Evolutionary conservation across 2,113 vertebrate species (phyloP).

Genomic region (Menidia beryllina): DNA sequence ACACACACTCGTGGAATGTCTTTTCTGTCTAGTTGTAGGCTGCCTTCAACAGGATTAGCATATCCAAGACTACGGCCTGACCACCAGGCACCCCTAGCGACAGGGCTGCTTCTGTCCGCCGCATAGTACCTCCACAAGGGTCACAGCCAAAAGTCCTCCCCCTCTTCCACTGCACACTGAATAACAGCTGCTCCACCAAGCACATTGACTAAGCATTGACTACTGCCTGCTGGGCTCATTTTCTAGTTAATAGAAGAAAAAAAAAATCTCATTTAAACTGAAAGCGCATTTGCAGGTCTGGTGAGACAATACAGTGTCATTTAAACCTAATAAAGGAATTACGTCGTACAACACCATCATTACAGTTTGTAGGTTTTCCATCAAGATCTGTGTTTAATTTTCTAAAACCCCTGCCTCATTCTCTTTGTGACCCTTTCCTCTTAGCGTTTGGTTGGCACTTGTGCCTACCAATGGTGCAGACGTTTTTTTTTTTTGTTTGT

Average conservation of each 20-base stretch:
- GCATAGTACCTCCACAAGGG: constrained; percentile 69
- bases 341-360: constrained; percentile 38
- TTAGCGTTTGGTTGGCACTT: constrained; percentile 24
- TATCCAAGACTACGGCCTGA: constrained; percentile 47
- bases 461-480: constrained; percentile 45
- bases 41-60: constrained; percentile 50
- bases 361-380: constrained; percentile 36
- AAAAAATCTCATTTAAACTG: constrained; percentile 70
- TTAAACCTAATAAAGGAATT: constrained; percentile 56
- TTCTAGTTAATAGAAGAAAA: constrained; percentile 66
- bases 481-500: no score
- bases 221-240: constrained; percentile 76
- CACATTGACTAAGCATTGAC: constrained; percentile 76
- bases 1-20: neutral
- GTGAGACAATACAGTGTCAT: constrained; percentile 62
- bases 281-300: constrained; percentile 65
- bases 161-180: constrained; percentile 56
- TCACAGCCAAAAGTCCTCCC: constrained; percentile 74
- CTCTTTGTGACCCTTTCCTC: constrained; percentile 31
- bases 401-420: constrained; percentile 22
- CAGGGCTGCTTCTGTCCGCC: constrained; percentile 70
- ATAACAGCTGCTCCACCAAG: constrained; percentile 77
- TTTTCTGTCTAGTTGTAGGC: constrained; percentile 24
- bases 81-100: constrained; percentile 55
- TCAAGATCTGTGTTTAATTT: constrained; percentile 26